Evolutionary conservation across 2,797 vertebrate species (phyloP).

Genomic region (Alca torda): DNA sequence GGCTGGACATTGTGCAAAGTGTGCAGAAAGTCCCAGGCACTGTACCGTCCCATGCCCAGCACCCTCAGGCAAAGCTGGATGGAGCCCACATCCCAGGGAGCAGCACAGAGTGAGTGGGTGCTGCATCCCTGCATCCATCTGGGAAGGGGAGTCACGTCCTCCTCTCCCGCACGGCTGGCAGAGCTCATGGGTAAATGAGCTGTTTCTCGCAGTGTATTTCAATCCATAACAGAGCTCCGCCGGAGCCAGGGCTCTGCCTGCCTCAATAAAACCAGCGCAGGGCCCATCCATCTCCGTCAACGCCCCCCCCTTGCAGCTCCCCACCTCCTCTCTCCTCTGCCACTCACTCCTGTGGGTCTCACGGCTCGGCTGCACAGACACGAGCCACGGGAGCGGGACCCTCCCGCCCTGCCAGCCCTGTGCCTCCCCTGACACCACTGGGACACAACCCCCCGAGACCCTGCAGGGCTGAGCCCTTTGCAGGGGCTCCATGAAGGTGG

Average conservation of each 20-base stretch:
- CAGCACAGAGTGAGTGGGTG: accelerated
- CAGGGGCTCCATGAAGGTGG: background rate
- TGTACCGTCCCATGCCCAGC: background rate
- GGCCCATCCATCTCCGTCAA: background rate
- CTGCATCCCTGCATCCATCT: accelerated
- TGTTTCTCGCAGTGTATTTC: background rate
- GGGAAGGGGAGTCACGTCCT: background rate
- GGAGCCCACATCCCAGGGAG: background rate
- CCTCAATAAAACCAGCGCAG: background rate
- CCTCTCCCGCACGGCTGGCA: background rate
- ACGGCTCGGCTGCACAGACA: accelerated
- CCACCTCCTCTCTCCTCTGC: background rate
- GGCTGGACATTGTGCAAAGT: background rate
- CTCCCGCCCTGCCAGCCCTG: background rate
- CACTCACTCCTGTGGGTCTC: background rate
- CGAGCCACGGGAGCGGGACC: background rate
- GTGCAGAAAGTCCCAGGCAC: accelerated
- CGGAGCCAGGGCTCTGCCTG: background rate
- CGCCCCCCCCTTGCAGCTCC: background rate
- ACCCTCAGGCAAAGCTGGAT: background rate
- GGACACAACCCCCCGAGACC: background rate
- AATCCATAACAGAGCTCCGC: background rate
- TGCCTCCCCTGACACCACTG: accelerated
- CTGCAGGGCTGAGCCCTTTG: background rate
- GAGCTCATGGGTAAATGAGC: background rate